Evolutionary conservation across 2,113 vertebrate genomes (phyloP), one percentile per base, ranked within the genome.

Genomic region (Scatophagus argus): DNA sequence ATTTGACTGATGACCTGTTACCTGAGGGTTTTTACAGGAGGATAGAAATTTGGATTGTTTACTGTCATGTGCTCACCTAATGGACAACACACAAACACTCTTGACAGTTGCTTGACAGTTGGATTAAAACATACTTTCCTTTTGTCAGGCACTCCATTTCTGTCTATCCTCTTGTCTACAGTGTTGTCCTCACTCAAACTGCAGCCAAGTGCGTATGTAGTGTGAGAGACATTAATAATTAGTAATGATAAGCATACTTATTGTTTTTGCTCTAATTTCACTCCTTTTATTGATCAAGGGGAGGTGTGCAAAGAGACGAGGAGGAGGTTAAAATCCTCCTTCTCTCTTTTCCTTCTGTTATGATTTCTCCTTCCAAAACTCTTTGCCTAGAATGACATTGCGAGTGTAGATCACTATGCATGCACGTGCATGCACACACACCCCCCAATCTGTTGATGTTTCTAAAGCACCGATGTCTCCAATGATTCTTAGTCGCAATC

Each of bases 401-500:
- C 21, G 32, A 66, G 11, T 60, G 59, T 47, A 79, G 62, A 80
- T 79, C 38, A 38, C 62, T 46, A n/a, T n/a, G 3, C 10, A 52
- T 67, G 55, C 51, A 74, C 63, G 68, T 29, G 31, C 51, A 44
- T 64, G 47, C 39, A 62, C 14, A 74, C 32, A 32, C 32, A 59
- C 52, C 56, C 27, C 62, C 41, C 0, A 8, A 29, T 43, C 27
- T 19, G 8, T 72, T 80, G 23, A 60, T 68, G 46, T 52, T 77
- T 46, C 59, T 64, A 46, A 65, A 68, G 47, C 43, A 52, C 63
- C 39, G 25, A 25, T 69, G 54, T 59, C 73, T 83, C 66, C 44
- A 82, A 62, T 86, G 80, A 85, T 68, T 79, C 74, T 70, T 60
- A 23, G 31, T 32, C 46, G 77, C 70, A 79, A 64, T 84, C 69